A percentile compares a stretch with the other conserved stretches of the same genome.
Evolutionary conservation across 1,140 invertebrate species (phyloP).

Genomic region (Drosophila sproati): DNA sequence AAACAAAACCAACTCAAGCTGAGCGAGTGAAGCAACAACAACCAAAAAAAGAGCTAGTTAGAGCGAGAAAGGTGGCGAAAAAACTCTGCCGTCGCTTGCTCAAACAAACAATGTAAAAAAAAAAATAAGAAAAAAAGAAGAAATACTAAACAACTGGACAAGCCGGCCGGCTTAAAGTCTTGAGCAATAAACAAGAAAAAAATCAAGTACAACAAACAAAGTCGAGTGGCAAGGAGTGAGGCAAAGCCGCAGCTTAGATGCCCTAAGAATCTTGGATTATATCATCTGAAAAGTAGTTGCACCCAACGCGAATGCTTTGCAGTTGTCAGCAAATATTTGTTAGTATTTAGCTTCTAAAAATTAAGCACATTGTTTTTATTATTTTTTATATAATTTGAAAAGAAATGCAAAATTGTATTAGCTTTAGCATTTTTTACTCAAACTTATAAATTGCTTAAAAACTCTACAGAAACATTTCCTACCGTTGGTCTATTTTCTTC

Average conservation of each 20-base stretch:
- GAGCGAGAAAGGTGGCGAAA: background rate
- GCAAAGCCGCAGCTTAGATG: background rate
- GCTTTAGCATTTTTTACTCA: too few species aligned
- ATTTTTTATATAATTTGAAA: too few species aligned
- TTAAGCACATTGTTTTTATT: too few species aligned
- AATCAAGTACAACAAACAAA: conserved; percentile 12
- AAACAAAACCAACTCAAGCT: conserved; percentile 42
- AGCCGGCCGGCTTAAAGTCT: conserved; percentile 61
- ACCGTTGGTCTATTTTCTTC: too few species aligned
- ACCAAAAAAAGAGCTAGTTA: background rate
- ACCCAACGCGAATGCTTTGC: too few species aligned
- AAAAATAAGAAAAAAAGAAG: conserved; percentile 4
- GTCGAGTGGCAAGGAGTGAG: background rate
- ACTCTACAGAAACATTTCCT: too few species aligned
- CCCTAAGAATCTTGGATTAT: background rate
- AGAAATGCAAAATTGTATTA: too few species aligned
- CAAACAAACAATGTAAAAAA: conserved; percentile 45
- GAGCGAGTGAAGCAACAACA: conserved; percentile 13
- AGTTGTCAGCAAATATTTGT: too few species aligned
- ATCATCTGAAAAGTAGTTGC: too few species aligned
- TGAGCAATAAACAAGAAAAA: conserved; percentile 10
- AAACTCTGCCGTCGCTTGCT: conserved; percentile 33
- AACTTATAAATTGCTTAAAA: too few species aligned
- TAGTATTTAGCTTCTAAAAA: too few species aligned
- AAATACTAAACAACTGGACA: conserved; percentile 45